phyloP scores from a whole-genome alignment of 2,797 vertebrate genomes.

The Acanthornis magna region DNA sequence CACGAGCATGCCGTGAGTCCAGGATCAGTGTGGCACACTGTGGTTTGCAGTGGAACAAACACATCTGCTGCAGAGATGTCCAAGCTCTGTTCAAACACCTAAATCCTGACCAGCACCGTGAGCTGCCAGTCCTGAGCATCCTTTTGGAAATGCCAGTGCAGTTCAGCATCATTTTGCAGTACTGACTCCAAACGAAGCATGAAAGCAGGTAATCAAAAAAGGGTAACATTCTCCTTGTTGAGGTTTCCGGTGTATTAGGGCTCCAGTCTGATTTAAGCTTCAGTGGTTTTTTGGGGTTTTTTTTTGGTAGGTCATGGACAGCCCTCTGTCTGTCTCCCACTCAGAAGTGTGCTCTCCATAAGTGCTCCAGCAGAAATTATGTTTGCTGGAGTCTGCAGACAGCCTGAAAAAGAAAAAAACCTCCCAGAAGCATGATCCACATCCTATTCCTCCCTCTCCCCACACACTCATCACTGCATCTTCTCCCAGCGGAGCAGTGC shows the following conservation, averaged over 20 bases:
- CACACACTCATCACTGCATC: constrained; percentile 23
- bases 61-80: neutral
- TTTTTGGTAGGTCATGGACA: neutral
- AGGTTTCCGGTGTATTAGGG: neutral
- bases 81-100: neutral
- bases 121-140: neutral
- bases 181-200: neutral
- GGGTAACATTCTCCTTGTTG: neutral
- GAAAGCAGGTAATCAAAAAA: neutral
- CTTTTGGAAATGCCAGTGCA: neutral
- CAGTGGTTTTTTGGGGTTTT: neutral
- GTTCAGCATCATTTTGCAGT: neutral
- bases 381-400: constrained; percentile 12
- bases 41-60: neutral
- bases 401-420: neutral
- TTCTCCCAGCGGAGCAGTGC: constrained; percentile 22
- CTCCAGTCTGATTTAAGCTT: neutral
- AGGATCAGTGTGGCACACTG: neutral
- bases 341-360: neutral
- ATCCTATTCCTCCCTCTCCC: constrained; percentile 52
- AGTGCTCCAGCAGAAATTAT: neutral
- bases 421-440: constrained; percentile 22
- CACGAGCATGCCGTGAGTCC: no score
- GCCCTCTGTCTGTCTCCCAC: neutral
- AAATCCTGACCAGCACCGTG: neutral